Conservation (phyloP, 2,797 vertebrate species). For the Aldrovandia affinis region DNA sequence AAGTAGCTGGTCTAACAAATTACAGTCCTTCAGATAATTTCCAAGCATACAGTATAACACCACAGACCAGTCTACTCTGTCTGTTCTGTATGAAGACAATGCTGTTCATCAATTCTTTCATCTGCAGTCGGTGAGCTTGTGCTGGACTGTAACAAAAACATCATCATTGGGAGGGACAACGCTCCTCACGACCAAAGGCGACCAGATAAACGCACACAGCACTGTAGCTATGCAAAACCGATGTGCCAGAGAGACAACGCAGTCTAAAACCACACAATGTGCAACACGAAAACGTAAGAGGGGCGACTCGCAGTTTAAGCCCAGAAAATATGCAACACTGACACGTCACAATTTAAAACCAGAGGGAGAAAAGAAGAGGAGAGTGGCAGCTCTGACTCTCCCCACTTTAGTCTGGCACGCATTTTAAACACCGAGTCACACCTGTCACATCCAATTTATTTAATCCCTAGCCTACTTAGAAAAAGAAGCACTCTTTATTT, state of each 20-base stretch:
- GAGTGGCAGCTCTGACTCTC: constrained; percentile 50
- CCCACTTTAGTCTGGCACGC: constrained; percentile 65
- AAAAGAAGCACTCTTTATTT: constrained; percentile 69
- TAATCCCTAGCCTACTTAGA: constrained; percentile 82
- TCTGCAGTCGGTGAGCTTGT: background rate
- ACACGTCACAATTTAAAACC: constrained; percentile 24
- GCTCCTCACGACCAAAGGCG: background rate
- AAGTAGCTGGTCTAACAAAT: background rate
- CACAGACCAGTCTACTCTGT: background rate
- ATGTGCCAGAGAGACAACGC: background rate
- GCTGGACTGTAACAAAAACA: background rate
- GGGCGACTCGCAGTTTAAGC: constrained; percentile 18
- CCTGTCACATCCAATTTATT: constrained; percentile 84
- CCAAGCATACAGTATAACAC: constrained; percentile 7
- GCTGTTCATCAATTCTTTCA: background rate
- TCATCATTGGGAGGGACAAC: background rate
- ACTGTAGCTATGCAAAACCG: background rate
- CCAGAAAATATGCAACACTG: constrained; percentile 22
- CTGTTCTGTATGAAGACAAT: background rate
- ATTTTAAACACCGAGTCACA: constrained; percentile 81
- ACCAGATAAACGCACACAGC: background rate
- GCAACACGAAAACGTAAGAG: background rate
- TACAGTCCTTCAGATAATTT: background rate
- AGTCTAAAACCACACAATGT: background rate
- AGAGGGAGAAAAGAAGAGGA: constrained; percentile 47